Evolutionary conservation across 2,113 vertebrate genomes (phyloP), one percentile per base, ranked within the genome.

Genomic region (Ardeotis arabs): DNA sequence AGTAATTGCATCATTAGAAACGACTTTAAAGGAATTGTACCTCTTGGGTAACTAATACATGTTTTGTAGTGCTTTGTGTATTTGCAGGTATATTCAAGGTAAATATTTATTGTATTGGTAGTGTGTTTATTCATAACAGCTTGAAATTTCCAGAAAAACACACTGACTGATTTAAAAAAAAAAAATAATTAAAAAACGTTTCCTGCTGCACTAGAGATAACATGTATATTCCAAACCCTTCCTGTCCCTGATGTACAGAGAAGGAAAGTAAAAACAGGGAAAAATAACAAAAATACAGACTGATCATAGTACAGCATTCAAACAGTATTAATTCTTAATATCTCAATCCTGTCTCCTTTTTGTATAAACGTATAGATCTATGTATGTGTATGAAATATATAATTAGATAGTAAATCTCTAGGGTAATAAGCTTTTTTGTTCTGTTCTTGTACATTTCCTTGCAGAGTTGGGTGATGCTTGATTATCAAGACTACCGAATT

Each of bases 1-100:
- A 92, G 70, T 96, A 96, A 95, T 93, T 93, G 93, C 91, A 93
- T 89, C 63, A 96, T 95, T 96, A 91, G 72, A 80, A 93, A 93
- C 0, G 0, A 91, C 79, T 96, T 60, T 90, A 95, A 95, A 94
- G 67, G 66, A 87, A 41, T 90, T 87, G 29, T 87, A 74, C 69
- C 55, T 83, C 81, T 73, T 95, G 64, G 60, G 55, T 76, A 93
- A 87, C 55, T 82, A 73, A 56, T 80, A 15, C 9, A 3, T 68
- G 64, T 81, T 95, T 91, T 94, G 37, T 70, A 86, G n/a, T 63
- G 52, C 59, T 95, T 81, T 59, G 47, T 68, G 62, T 84, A 25
- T 95, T 95, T 95, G 82, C 69, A 93, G 31, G 78, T 69, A 47
- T 10, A 11, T 9, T 77, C 14, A 72, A 75, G 44, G 27, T 78